Base-by-base conservation (phyloP, 1,140 invertebrate genomes). In the Dreissena polymorpha region DNA sequence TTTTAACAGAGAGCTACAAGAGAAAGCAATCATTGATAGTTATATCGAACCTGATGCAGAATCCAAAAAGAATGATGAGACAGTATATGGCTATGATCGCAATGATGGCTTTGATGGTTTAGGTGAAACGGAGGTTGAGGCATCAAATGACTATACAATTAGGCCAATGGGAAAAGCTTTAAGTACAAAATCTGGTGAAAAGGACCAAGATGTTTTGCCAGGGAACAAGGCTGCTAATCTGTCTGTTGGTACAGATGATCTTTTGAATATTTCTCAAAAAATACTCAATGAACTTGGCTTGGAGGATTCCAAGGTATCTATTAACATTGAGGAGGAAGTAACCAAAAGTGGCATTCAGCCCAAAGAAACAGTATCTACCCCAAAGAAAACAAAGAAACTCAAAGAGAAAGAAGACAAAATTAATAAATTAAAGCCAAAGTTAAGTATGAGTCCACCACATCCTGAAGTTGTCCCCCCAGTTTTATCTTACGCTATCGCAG, bases 401-500 rank as follows among this genome's bases (percentile, higher is more conserved):
- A 39, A 39, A 39, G 3, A 60, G 10, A 23, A 60, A 60, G 57
- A 60, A 60, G 72, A 39, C 49, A 81, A n/a, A 25, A 16, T 50
- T 12, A 70, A 73, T 18, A 83, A 49, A 27, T 60, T 83, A 51
- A 83, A 77, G 64, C 81, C 81, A 57, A 16, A 76, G 10, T 67
- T 83, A 57, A 79, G 67, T 74, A 18, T 88, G 10, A 85, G 72
- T 84, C 79, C 85, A 10, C 55, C 60, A 18, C 80, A 87, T 64
- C 67, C 74, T 27, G 60, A 67, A n/a, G 57, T 83, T 14, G 69
- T 75, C 3, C 71, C 74, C 27, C 82, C 89, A 10, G 85, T 84
- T 50, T 64, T 89, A 10, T 88, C 89, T 18, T 21, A 77, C 23
- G 87, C 85, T 65, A 83, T 87, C 0, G 89, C 87, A 25, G 78